Conservation (phyloP, 35 echinoderm and acorn worm species). For the Chiridota heheva region DNA sequence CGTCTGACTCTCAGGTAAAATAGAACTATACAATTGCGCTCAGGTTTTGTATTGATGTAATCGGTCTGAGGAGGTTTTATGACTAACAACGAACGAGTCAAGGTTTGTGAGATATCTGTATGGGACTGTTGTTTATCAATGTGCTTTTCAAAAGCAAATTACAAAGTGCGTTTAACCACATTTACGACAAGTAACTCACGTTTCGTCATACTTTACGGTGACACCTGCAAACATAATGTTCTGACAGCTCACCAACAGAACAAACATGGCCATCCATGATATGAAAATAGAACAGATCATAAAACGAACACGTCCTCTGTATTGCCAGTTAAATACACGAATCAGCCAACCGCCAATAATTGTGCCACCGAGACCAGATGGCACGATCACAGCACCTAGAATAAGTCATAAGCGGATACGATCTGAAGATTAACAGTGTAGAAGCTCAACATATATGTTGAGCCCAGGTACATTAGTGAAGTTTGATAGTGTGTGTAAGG, state of each 20-base stretch:
- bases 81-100: not conserved
- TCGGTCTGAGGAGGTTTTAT: not conserved
- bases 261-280: slow-evolving; percentile 45
- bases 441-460: not conserved
- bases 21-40: not conserved
- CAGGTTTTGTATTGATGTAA: not conserved
- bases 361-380: slow-evolving; percentile 61
- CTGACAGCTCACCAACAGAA: slow-evolving; percentile 60
- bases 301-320: slow-evolving; percentile 67
- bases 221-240: slow-evolving; percentile 72
- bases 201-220: slow-evolving; percentile 66
- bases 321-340: slow-evolving; percentile 68
- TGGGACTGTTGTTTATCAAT: not conserved
- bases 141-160: not conserved
- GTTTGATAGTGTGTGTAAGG: not conserved
- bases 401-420: not conserved
- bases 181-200: slow-evolving; percentile 38
- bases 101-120: not conserved
- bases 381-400: slow-evolving; percentile 70
- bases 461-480: not conserved
- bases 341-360: slow-evolving; percentile 75
- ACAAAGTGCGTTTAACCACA: not conserved
- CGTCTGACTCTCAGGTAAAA: no score
- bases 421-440: not conserved
- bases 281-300: slow-evolving; percentile 52